A percentile compares a stretch with the other conserved stretches of the same genome.
These are phyloP conservation scores for Calliphora vicina DNA, from an alignment of 1,140 invertebrate species.

Conservation along the genomic window DNA sequence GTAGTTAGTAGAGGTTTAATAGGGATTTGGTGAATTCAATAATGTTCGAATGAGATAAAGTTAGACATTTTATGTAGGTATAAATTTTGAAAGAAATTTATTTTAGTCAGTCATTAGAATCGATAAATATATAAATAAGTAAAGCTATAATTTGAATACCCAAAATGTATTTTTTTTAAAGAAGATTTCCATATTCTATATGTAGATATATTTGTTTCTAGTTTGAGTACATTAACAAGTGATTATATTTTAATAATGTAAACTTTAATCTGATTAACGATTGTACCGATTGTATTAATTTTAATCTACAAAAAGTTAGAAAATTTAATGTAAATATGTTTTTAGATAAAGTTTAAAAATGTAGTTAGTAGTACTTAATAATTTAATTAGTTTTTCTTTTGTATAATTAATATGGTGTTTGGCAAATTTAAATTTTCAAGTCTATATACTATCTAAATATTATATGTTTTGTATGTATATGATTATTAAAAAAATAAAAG, in stretches of 20 bases:
- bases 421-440: not conserved
- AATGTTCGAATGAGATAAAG: not conserved
- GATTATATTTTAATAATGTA: constrained; percentile 3
- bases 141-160: not conserved
- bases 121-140: not conserved
- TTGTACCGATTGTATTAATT: not conserved
- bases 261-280: not conserved
- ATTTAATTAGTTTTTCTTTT: too few species aligned
- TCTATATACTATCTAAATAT: not conserved
- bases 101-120: not conserved
- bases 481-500: not conserved
- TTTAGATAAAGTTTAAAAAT: not conserved
- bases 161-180: not conserved
- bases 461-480: not conserved
- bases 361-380: too few species aligned
- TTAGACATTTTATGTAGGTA: not conserved
- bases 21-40: too few species aligned
- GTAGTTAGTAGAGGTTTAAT: too few species aligned
- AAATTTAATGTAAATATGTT: not conserved
- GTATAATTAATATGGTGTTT: not conserved
- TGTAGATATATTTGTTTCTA: not conserved
- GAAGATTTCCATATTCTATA: not conserved
- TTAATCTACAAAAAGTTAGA: not conserved
- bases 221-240: constrained; percentile 1
- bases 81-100: not conserved